Base-by-base conservation (phyloP, 2,888 invertebrate species). In the Andrena bucephala region DNA sequence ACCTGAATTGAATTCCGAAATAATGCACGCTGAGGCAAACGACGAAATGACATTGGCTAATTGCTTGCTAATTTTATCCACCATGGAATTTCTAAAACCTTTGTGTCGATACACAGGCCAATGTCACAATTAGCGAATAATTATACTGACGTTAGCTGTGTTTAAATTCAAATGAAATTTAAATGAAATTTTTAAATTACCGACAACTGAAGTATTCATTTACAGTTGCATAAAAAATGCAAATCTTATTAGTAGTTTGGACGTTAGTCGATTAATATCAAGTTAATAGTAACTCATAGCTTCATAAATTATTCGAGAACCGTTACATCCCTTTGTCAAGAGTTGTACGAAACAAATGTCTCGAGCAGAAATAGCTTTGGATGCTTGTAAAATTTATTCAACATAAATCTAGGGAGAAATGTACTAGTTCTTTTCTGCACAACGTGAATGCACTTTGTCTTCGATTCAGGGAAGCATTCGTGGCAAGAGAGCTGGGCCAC, bases 391-490 rank as follows among this genome's bases (percentile, higher is more conserved):
- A 71, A 69, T 80, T 86, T 84, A 83, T 85, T 80, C 77, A 68
- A 68, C 31, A 69, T 57, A 77, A 79, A 83, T 80, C 74, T 70
- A 60, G 84, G 77, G 54, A 57, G 24, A 57, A 57, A 57, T 57
- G 54, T 57, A 27, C 54, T 57, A 20, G 13, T 24, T 24, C 54
- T 57, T 4, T 20, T 57, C 54, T 57, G 24, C 13, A 77, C 76
- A 83, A 86, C 80, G 79, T 79, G 60, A 54, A 27, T 57, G 62
- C 79, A 84, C 73, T 87, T 81, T 87, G 85, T 87, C 87, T 86
- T 83, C 80, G 59, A 68, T 74, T 81, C 70, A 62, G 59, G 77
- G 70, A 70, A 65, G 87, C 70, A 74, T 87, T 83, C 75, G n/a
- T 42, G 67, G 76, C 77, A 70, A 62, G 79, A 76, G 80, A 85